phyloP scores from a whole-genome alignment of 2,113 vertebrate genomes.

The Empidonax alnorum region DNA sequence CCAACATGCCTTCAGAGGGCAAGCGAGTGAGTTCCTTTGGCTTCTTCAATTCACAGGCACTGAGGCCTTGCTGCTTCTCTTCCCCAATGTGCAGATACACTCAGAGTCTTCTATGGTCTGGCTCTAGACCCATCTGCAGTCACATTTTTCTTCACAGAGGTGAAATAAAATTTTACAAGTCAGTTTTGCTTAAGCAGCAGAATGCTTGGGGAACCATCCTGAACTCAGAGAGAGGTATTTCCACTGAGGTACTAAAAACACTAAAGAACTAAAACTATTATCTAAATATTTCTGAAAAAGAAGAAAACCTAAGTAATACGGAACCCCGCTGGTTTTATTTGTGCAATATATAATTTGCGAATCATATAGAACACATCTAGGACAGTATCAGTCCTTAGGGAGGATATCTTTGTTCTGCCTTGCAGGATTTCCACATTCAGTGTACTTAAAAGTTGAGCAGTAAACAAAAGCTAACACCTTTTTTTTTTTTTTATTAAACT shows the following conservation, averaged over 20 bases:
- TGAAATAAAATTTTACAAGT: constrained; percentile 10
- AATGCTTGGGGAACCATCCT: not conserved
- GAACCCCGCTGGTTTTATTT: not conserved
- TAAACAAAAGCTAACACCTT: not conserved
- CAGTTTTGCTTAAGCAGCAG: constrained; percentile 6
- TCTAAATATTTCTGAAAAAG: not conserved
- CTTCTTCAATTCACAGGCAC: not conserved
- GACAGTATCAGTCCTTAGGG: not conserved
- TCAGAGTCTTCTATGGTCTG: not conserved
- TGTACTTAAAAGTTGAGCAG: not conserved
- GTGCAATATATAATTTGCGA: not conserved
- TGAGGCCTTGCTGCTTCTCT: not conserved
- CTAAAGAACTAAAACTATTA: not conserved
- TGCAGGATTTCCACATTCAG: not conserved
- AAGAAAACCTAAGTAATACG: not conserved
- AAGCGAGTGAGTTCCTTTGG: rapidly evolving
- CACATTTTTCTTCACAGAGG: not conserved
- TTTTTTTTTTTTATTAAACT: not conserved
- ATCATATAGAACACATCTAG: not conserved
- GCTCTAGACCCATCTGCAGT: not conserved
- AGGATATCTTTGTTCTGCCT: not conserved
- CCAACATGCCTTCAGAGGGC: not conserved
- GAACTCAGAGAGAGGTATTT: not conserved
- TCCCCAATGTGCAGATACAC: not conserved
- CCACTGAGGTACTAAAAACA: not conserved